Conservation (phyloP, 2,113 vertebrate species). For the Pongo abelii region DNA sequence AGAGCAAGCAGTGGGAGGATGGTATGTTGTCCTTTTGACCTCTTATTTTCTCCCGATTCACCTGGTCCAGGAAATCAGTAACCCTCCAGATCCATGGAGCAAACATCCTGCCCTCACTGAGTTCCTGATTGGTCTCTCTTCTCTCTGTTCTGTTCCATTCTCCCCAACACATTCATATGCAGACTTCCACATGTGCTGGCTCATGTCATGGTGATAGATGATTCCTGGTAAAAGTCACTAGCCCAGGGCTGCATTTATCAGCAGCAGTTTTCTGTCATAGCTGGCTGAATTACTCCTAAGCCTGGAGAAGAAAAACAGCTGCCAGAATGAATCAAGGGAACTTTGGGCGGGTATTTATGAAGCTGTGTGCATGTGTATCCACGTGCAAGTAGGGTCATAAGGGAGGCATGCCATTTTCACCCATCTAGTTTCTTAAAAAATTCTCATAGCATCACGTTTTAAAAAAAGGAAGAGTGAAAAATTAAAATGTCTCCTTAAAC, state of each 20-base stretch:
- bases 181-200: not conserved
- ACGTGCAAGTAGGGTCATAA: not conserved
- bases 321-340: not conserved
- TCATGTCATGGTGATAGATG: slow-evolving; percentile 30
- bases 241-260: not conserved
- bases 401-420: not conserved
- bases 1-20: not conserved
- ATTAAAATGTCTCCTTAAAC: not conserved
- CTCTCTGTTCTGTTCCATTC: not conserved
- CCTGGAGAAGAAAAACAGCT: not conserved
- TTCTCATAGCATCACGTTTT: not conserved
- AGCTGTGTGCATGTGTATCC: not conserved
- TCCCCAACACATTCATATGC: not conserved
- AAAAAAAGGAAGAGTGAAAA: not conserved
- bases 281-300: slow-evolving; percentile 40
- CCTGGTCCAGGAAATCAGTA: not conserved
- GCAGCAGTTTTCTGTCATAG: slow-evolving; percentile 31
- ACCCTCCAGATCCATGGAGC: not conserved
- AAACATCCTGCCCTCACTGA: not conserved
- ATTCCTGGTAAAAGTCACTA: slow-evolving; percentile 42
- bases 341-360: not conserved
- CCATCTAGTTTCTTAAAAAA: not conserved
- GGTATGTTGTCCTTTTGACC: not conserved
- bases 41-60: not conserved
- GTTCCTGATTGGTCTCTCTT: accelerated